A percentile compares a stretch with the other conserved stretches of the same genome.
These are phyloP conservation scores for Osmerus eperlanus DNA, from an alignment of 2,113 vertebrate genomes.

Conservation along the genomic window DNA sequence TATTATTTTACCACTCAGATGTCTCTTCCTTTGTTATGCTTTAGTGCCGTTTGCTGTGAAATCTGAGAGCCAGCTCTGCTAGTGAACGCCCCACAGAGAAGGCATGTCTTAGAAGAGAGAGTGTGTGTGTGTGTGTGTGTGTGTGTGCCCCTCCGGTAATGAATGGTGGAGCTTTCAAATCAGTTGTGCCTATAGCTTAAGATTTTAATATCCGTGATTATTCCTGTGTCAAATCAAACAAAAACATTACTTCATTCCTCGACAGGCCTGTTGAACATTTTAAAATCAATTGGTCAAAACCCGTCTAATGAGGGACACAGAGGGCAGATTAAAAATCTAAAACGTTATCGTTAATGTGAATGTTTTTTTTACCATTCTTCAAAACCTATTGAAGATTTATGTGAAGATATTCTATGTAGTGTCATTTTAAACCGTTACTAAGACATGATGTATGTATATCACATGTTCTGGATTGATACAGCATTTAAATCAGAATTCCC, in stretches of 20 bases:
- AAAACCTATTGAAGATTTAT: neutral
- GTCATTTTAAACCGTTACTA: neutral
- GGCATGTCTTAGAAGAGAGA: slow-evolving; percentile 13
- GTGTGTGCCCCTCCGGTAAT: slow-evolving; percentile 39
- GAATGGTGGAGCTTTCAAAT: slow-evolving; percentile 42
- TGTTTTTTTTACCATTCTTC: slow-evolving; percentile 22
- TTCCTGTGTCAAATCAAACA: slow-evolving; percentile 54
- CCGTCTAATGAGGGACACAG: slow-evolving; percentile 22
- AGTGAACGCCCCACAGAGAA: slow-evolving; percentile 14
- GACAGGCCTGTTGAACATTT: slow-evolving; percentile 32
- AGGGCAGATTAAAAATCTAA: slow-evolving; percentile 32
- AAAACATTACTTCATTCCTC: slow-evolving; percentile 45
- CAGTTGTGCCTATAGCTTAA: slow-evolving; percentile 56
- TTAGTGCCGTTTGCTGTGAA: neutral
- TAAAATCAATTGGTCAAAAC: slow-evolving; percentile 32
- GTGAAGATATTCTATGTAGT: neutral
- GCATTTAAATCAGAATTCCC: too few species aligned
- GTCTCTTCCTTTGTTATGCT: too few species aligned
- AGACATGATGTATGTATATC: neutral
- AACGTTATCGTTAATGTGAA: slow-evolving; percentile 29
- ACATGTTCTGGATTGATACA: too few species aligned
- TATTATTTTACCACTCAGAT: too few species aligned
- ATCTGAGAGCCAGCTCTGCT: slow-evolving; percentile 1
- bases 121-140: too few species aligned
- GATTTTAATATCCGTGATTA: slow-evolving; percentile 56